A percentile compares a stretch with the other conserved stretches of the same genome.
phyloP scores from a whole-genome alignment of 2,113 vertebrate species.

The Grus americana region DNA sequence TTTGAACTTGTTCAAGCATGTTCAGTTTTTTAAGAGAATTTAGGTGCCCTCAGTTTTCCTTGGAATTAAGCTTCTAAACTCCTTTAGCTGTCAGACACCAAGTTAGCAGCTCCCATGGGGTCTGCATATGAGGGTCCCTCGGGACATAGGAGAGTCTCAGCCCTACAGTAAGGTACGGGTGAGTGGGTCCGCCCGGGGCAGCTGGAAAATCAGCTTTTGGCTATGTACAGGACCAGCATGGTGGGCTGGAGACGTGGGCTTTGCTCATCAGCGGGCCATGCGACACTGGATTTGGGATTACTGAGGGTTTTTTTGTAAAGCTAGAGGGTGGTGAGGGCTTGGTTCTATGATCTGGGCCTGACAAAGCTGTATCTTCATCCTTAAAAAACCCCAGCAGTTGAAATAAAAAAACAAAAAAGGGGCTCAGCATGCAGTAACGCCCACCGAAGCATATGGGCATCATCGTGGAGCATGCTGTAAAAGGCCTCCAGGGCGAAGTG shows the following conservation, averaged over 20 bases:
- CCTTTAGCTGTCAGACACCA: background rate
- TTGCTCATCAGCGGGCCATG: background rate
- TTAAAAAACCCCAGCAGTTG: background rate
- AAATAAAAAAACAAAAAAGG: background rate
- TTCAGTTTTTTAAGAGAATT: background rate
- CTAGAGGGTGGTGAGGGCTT: background rate
- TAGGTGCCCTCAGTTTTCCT: background rate
- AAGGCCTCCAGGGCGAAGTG: background rate
- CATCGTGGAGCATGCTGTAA: background rate
- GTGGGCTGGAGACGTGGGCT: background rate
- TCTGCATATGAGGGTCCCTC: background rate
- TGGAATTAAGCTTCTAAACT: background rate
- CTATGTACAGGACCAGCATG: too few species aligned
- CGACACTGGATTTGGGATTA: background rate
- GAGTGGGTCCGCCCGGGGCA: background rate
- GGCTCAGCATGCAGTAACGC: background rate
- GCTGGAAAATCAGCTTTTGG: background rate
- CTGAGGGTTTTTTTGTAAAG: background rate
- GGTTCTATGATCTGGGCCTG: background rate
- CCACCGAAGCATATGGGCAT: rapidly evolving
- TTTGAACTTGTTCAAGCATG: background rate
- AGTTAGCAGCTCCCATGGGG: background rate
- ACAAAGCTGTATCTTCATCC: background rate
- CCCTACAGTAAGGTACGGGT: rapidly evolving
- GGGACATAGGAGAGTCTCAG: background rate